phyloP scores from a whole-genome alignment of 2,888 invertebrate genomes.

The Drosophila limbata region DNA sequence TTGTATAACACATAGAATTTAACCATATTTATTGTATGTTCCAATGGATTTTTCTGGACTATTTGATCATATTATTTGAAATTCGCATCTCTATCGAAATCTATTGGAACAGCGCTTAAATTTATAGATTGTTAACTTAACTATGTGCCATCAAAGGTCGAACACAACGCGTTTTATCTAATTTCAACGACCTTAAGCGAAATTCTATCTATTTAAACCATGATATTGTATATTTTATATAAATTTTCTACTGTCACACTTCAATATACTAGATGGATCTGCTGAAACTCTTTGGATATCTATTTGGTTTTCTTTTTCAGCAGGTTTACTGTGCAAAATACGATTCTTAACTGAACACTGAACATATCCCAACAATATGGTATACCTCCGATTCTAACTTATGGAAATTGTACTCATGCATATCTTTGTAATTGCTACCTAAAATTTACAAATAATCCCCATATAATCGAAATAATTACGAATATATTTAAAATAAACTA shows the following conservation, averaged over 20 bases:
- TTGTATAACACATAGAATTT: conserved; percentile 29
- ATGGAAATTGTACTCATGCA: conserved; percentile 38
- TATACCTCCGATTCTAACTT: conserved; percentile 65
- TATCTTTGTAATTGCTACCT: conserved; percentile 45
- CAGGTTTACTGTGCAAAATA: conserved; percentile 2
- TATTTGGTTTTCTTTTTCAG: background rate
- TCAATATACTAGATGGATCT: conserved; percentile 17
- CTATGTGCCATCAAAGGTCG: conserved; percentile 58
- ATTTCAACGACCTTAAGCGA: conserved; percentile 44
- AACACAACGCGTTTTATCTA: conserved; percentile 25
- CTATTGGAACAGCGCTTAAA: conserved; percentile 33
- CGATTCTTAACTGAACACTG: conserved; percentile 37
- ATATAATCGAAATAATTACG: conserved; percentile 50
- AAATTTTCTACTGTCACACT: conserved; percentile 33
- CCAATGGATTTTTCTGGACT: conserved; percentile 25
- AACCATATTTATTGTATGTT: conserved; percentile 45
- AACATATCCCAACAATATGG: conserved; percentile 64
- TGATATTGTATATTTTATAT: conserved; percentile 46
- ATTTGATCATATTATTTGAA: conserved; percentile 3
- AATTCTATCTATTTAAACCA: conserved; percentile 25
- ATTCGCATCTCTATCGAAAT: conserved; percentile 14
- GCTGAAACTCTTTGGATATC: conserved; percentile 6
- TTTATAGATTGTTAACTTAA: conserved; percentile 29
- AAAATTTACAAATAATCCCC: conserved; percentile 25
- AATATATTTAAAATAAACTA: conserved; percentile 35